These are phyloP conservation scores for Eupithecia exiguata DNA, from an alignment of 2,888 invertebrate species.

Conservation along the genomic window DNA sequence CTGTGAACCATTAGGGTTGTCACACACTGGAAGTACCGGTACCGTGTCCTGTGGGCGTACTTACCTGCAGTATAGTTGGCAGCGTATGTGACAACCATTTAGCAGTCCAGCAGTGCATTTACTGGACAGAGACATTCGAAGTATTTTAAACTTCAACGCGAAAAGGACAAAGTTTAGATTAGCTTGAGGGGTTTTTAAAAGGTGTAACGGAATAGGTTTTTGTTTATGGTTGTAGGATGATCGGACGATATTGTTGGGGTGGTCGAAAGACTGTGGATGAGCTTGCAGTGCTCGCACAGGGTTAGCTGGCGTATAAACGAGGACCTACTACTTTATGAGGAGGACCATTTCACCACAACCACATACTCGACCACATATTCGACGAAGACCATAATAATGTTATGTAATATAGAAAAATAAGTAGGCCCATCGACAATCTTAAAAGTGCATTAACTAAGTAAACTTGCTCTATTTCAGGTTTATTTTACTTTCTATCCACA, in stretches of 20 bases:
- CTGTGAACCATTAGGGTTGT: conserved; percentile 39
- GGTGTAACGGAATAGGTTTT: conserved; percentile 1
- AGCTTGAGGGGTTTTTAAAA: background rate
- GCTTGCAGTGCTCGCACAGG: background rate
- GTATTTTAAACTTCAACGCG: conserved; percentile 22
- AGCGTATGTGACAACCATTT: conserved; percentile 50
- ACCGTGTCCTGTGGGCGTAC: conserved; percentile 51
- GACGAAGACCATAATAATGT: too few species aligned
- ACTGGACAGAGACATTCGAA: conserved; percentile 27
- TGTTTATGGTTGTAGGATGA: background rate
- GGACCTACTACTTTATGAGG: background rate
- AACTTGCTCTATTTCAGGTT: too few species aligned
- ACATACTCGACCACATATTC: too few species aligned
- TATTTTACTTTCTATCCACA: too few species aligned
- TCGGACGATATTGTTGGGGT: background rate
- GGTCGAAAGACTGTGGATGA: background rate
- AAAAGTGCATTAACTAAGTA: too few species aligned
- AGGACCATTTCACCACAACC: background rate
- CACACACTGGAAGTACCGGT: conserved; percentile 33
- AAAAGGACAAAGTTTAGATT: conserved; percentile 24
- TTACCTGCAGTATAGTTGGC: conserved; percentile 51
- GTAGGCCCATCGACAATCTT: too few species aligned
- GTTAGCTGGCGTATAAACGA: background rate
- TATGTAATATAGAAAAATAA: too few species aligned
- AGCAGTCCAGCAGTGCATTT: conserved; percentile 44